phyloP scores from a whole-genome alignment of 2,113 vertebrate genomes.

The Chunga burmeisteri region DNA sequence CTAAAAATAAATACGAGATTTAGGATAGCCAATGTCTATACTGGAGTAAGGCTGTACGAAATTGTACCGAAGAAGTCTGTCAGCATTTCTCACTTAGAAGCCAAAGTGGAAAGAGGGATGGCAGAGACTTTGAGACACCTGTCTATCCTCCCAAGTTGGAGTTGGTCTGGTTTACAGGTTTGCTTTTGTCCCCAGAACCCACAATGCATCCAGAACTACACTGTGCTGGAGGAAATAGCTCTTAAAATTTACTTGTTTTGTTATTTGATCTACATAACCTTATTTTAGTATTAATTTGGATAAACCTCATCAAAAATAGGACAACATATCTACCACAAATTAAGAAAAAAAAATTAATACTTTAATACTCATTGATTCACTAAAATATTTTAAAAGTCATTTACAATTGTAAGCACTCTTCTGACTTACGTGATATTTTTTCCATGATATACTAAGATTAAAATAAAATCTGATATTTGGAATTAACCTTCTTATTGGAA shows the following conservation, averaged over 20 bases:
- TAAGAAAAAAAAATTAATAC: background rate
- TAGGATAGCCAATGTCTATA: background rate
- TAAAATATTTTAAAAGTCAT: background rate
- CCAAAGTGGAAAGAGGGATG: background rate
- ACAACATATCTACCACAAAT: background rate
- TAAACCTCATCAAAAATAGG: background rate
- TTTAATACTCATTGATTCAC: conserved; percentile 14
- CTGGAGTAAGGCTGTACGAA: background rate
- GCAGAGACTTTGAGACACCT: background rate
- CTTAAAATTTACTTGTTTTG: background rate
- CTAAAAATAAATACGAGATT: background rate
- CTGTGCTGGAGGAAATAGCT: background rate
- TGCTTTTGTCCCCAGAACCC: background rate
- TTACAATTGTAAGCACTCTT: background rate
- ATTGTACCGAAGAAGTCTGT: background rate
- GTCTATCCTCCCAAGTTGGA: background rate
- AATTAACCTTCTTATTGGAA: background rate
- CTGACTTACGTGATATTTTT: background rate
- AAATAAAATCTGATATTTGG: conserved; percentile 4
- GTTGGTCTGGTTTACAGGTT: background rate
- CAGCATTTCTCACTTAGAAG: background rate
- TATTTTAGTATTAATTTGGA: background rate
- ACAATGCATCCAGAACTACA: background rate
- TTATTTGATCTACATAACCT: background rate
- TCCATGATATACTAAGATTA: background rate